These are phyloP conservation scores for Lucinisca nassula DNA, from an alignment of 2,888 invertebrate genomes.

Conservation along the genomic window DNA sequence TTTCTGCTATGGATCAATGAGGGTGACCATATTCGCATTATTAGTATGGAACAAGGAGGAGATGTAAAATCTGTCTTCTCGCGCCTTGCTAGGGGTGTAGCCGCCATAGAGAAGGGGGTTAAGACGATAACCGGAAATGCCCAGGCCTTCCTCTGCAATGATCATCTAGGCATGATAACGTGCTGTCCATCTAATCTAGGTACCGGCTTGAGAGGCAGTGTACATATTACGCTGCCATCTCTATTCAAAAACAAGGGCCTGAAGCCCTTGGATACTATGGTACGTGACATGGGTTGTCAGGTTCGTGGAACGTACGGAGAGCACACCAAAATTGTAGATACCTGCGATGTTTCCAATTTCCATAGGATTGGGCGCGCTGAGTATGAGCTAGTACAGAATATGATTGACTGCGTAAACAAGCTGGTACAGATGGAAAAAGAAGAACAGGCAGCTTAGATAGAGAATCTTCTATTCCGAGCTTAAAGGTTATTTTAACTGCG, in stretches of 20 bases:
- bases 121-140: slow-evolving; percentile 19
- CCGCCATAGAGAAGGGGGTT: slow-evolving; percentile 28
- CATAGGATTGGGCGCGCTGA: slow-evolving; percentile 21
- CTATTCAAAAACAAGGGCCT: slow-evolving; percentile 36
- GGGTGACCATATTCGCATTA: slow-evolving; percentile 95
- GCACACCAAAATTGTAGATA: slow-evolving; percentile 19
- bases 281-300: slow-evolving; percentile 14
- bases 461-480: not conserved
- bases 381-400: slow-evolving; percentile 36
- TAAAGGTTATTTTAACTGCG: no score
- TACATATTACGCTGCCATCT: slow-evolving; percentile 46
- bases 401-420: slow-evolving; percentile 39
- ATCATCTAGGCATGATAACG: slow-evolving; percentile 48
- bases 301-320: slow-evolving; percentile 36
- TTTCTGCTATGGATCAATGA: slow-evolving; percentile 97
- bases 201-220: slow-evolving; percentile 46
- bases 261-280: slow-evolving; percentile 14
- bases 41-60: slow-evolving; percentile 91
- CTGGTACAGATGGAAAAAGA: slow-evolving; percentile 28
- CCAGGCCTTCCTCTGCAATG: slow-evolving; percentile 13
- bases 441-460: not conserved
- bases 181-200: slow-evolving; percentile 60
- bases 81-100: slow-evolving; percentile 74
- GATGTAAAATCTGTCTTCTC: slow-evolving; percentile 80
- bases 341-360: slow-evolving; percentile 25